These are phyloP conservation scores for Accipiter cooperii DNA, from an alignment of 2,113 vertebrate genomes.

Conservation along the genomic window DNA sequence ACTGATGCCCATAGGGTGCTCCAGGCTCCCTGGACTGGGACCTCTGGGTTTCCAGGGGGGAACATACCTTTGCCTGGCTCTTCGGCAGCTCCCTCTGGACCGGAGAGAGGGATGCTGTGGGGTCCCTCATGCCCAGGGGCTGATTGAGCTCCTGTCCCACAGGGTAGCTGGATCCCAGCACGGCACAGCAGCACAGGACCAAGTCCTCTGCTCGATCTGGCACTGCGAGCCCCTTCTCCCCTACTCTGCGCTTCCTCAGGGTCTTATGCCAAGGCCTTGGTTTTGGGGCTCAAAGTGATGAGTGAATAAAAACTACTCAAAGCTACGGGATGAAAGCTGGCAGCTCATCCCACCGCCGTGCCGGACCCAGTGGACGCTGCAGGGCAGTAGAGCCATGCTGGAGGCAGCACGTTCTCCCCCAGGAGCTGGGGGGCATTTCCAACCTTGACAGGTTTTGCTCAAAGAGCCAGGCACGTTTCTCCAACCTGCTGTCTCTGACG, in stretches of 20 bases:
- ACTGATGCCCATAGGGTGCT: fast-evolving
- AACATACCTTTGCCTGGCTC: fast-evolving
- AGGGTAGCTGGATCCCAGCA: neutral
- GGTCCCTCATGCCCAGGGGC: fast-evolving
- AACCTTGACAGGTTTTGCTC: neutral
- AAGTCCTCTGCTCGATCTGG: neutral
- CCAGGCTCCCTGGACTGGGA: neutral
- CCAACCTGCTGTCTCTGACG: slow-evolving; percentile 48
- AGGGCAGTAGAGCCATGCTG: neutral
- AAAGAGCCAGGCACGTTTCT: neutral
- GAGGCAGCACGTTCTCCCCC: neutral
- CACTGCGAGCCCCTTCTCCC: neutral
- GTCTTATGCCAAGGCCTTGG: neutral
- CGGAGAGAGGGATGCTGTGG: fast-evolving
- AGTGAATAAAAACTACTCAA: neutral
- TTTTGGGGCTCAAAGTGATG: neutral
- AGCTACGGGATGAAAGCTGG: neutral
- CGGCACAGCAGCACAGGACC: fast-evolving
- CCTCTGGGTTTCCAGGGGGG: neutral
- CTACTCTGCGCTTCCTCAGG: neutral
- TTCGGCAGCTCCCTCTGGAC: neutral
- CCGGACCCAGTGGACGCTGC: fast-evolving
- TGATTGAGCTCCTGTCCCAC: neutral
- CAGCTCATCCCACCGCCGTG: neutral
- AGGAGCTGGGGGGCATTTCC: neutral